These are phyloP conservation scores for Myrmecophaga tridactyla DNA, from an alignment of 2,113 vertebrate species.

Conservation along the genomic window DNA sequence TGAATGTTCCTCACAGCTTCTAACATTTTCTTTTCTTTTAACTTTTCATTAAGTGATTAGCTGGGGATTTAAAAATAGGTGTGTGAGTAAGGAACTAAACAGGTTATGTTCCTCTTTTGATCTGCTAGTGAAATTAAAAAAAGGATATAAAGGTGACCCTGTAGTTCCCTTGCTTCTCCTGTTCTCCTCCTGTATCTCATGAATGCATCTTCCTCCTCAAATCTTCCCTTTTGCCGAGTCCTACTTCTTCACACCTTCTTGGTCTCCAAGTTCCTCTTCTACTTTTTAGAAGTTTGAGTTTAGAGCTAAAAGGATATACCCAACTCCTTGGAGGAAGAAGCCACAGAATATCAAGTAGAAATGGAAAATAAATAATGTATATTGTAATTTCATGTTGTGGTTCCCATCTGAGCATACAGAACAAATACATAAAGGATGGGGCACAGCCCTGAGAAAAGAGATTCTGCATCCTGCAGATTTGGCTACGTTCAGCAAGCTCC, in stretches of 20 bases:
- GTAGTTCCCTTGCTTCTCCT: not conserved
- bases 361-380: constrained; percentile 70
- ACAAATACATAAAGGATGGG: not conserved
- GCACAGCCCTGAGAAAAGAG: not conserved
- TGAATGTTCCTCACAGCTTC: not conserved
- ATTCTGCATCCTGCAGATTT: not conserved
- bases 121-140: not conserved
- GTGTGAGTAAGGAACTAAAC: not conserved
- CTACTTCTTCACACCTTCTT: not conserved
- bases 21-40: not conserved
- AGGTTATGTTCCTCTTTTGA: not conserved
- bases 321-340: constrained; percentile 36
- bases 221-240: not conserved
- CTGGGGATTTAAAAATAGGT: not conserved
- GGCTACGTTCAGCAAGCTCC: not conserved
- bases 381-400: constrained; percentile 58
- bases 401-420: constrained; percentile 35
- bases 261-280: not conserved
- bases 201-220: not conserved
- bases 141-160: not conserved
- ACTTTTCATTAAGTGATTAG: constrained; percentile 28
- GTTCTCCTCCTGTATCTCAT: not conserved
- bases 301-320: constrained; percentile 5
- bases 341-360: constrained; percentile 51
- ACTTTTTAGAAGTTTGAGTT: not conserved